Conservation (phyloP, 2,888 invertebrate species). For the Synanthedon formicaeformis region DNA sequence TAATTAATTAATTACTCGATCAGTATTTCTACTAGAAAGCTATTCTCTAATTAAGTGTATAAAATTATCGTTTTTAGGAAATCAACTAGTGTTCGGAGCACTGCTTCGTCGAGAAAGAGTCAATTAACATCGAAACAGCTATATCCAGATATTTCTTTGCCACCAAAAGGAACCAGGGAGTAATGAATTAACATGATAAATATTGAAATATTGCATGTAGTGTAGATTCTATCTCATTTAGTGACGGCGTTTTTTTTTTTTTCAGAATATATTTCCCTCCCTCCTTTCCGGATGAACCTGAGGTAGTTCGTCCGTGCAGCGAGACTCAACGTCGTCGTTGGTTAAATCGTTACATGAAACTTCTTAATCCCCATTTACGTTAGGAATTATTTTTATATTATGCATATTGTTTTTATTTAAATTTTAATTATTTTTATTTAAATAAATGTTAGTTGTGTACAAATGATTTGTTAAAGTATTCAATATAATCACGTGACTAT, state of each 20-base stretch:
- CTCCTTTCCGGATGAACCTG: slow-evolving; percentile 33
- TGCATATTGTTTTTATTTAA: not conserved
- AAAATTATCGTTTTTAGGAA: no score
- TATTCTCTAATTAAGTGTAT: no score
- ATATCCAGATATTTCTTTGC: slow-evolving; percentile 37
- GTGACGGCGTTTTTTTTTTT: no score
- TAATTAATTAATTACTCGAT: no score
- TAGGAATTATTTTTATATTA: not conserved
- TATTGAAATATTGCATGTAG: not conserved
- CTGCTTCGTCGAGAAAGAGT: slow-evolving; percentile 26
- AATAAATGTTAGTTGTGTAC: no score
- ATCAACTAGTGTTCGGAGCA: slow-evolving; percentile 20
- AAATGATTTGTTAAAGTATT: no score
- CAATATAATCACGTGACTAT: not conserved
- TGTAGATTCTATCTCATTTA: not conserved
- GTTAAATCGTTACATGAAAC: slow-evolving; percentile 35
- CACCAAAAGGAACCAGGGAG: slow-evolving; percentile 23
- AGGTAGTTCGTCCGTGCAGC: slow-evolving; percentile 27
- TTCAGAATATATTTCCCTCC: slow-evolving; percentile 29
- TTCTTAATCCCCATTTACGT: slow-evolving; percentile 19
- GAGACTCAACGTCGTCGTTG: slow-evolving; percentile 44
- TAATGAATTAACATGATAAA: slow-evolving; percentile 16
- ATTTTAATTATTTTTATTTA: not conserved
- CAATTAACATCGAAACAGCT: slow-evolving; percentile 15
- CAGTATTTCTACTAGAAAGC: no score